Conservation (phyloP, 2,113 vertebrate species). For the Cisticola juncidis region DNA sequence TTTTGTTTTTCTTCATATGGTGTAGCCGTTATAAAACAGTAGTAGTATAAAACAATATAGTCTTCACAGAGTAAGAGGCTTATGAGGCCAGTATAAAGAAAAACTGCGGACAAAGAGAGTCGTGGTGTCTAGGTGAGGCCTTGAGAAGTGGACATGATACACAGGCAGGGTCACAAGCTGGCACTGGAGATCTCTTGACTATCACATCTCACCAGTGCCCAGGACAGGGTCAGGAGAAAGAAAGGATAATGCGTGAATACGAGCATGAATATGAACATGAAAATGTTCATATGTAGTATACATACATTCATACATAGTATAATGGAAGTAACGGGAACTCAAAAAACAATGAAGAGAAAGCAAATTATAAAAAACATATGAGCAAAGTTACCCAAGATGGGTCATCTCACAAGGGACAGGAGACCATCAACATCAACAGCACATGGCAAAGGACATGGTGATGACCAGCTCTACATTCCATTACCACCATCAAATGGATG, state of each 20-base stretch:
- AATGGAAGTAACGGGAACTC: background rate
- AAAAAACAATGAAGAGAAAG: background rate
- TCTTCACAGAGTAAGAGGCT: background rate
- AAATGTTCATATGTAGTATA: background rate
- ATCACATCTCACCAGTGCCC: background rate
- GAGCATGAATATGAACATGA: background rate
- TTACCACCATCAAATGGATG: background rate
- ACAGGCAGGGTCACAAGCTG: background rate
- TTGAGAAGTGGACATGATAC: accelerated
- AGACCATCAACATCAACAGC: background rate
- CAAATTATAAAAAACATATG: background rate
- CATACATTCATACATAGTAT: accelerated
- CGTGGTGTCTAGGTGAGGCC: background rate
- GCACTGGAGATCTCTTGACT: background rate
- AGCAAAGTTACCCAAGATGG: background rate
- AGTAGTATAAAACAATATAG: background rate
- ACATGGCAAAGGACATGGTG: background rate
- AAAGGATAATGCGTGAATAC: background rate
- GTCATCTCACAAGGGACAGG: background rate
- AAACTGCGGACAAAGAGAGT: background rate
- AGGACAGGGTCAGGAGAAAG: background rate
- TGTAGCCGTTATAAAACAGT: background rate
- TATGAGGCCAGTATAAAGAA: background rate
- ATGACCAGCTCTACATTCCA: background rate
- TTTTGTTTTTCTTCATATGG: background rate